phyloP scores from a whole-genome alignment of 1,140 invertebrate species.

The Nylanderia fulva region DNA sequence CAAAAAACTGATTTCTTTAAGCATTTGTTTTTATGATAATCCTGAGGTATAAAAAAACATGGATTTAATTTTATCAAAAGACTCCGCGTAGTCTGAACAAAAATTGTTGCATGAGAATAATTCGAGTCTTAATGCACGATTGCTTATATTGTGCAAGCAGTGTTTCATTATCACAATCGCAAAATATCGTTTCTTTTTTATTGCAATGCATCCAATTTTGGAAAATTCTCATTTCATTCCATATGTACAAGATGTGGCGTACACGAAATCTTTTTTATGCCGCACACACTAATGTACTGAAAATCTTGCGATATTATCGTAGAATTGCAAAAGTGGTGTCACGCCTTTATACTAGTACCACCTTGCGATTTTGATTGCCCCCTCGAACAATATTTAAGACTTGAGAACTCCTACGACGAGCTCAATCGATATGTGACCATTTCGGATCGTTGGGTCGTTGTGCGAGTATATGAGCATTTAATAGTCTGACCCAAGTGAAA shows the following conservation, averaged over 20 bases:
- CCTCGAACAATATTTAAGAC: not conserved
- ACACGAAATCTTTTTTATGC: conserved; percentile 73
- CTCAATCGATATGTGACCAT: conserved; percentile 55
- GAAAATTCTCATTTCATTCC: conserved; percentile 51
- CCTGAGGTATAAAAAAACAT: not conserved
- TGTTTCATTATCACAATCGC: conserved; percentile 33
- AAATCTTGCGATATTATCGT: not conserved
- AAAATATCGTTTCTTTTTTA: conserved; percentile 12
- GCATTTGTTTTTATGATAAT: not conserved
- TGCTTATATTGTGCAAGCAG: conserved; percentile 45
- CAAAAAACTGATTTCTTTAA: not conserved
- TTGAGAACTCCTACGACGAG: conserved; percentile 48
- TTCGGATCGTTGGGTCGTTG: conserved; percentile 59
- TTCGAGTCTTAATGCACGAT: conserved; percentile 28
- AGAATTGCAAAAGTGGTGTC: conserved; percentile 39
- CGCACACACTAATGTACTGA: conserved; percentile 55
- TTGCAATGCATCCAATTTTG: conserved; percentile 27
- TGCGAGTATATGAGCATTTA: conserved; percentile 29
- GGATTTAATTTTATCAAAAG: conserved; percentile 6
- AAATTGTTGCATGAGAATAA: conserved; percentile 39
- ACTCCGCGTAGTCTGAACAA: conserved; percentile 22
- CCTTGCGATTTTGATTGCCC: conserved; percentile 37
- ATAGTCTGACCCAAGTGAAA: conserved; percentile 19
- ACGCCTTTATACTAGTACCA: conserved; percentile 55
- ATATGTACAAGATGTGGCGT: conserved; percentile 63